Evolutionary conservation across 2,797 vertebrate genomes (phyloP).

Genomic region (Sebastes reedi): DNA sequence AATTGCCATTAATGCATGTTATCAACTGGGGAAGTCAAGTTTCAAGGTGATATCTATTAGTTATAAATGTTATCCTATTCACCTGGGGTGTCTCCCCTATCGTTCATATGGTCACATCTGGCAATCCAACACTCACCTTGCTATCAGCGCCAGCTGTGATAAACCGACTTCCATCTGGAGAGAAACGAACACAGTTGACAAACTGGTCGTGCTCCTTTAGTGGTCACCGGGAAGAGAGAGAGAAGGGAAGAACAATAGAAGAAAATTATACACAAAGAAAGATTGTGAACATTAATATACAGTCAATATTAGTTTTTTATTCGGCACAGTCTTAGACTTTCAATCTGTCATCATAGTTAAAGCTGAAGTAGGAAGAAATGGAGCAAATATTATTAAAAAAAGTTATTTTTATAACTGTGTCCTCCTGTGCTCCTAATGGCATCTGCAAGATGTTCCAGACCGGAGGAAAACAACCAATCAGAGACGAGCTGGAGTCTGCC

Average conservation of each 20-base stretch:
- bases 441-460: too few species aligned
- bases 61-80: too few species aligned
- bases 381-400: too few species aligned
- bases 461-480: too few species aligned
- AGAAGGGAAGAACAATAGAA: not conserved
- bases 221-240: not conserved
- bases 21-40: too few species aligned
- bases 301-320: not conserved
- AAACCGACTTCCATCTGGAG: slow-evolving; percentile 90
- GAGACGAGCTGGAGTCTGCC: too few species aligned
- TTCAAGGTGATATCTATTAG: too few species aligned
- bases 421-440: too few species aligned
- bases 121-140: slow-evolving; percentile 80
- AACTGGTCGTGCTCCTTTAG: slow-evolving; percentile 90
- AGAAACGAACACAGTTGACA: slow-evolving; percentile 95
- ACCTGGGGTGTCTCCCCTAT: not conserved
- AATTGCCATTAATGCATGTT: too few species aligned
- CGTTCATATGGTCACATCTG: not conserved
- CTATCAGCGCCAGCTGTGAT: slow-evolving; percentile 92
- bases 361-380: not conserved
- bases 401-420: too few species aligned
- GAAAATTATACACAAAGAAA: not conserved
- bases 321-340: not conserved
- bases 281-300: not conserved
- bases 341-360: not conserved